These are phyloP conservation scores for Cottus gobio DNA, from an alignment of 2,113 vertebrate genomes.

Conservation along the genomic window DNA sequence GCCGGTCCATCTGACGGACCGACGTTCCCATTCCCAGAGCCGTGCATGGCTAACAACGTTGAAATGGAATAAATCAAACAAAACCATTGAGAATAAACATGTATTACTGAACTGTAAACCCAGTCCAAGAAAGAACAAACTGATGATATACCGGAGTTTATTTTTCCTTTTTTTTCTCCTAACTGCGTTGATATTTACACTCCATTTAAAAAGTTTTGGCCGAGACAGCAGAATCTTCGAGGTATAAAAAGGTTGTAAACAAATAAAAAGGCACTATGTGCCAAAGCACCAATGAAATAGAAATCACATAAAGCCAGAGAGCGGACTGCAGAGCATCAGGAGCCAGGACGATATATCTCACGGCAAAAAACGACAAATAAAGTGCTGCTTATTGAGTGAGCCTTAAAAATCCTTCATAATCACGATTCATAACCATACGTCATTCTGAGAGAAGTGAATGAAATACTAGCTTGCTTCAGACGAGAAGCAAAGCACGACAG, in stretches of 20 bases:
- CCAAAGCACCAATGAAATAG: conserved; percentile 18
- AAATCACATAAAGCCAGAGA: conserved; percentile 10
- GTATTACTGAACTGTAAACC: not conserved
- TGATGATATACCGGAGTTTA: not conserved
- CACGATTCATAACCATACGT: conserved; percentile 26
- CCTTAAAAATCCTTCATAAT: conserved; percentile 33
- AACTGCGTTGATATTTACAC: conserved; percentile 1
- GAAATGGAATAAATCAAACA: no score
- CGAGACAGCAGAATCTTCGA: not conserved
- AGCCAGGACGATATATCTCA: conserved; percentile 24
- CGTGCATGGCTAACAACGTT: no score
- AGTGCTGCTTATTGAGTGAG: conserved; percentile 9
- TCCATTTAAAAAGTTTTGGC: conserved; percentile 8
- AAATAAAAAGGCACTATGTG: conserved; percentile 19
- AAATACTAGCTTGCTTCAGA: not conserved
- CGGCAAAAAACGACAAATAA: conserved; percentile 30
- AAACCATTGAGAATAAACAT: not conserved
- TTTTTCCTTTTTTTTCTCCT: conserved; percentile 3
- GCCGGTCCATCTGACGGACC: no score
- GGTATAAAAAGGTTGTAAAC: conserved; percentile 13
- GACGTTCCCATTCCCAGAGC: not conserved
- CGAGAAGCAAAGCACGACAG: not conserved
- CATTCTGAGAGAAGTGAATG: not conserved
- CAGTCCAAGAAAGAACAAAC: not conserved
- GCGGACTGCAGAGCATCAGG: conserved; percentile 1